These are phyloP conservation scores for Zele albiditarsus DNA, from an alignment of 2,888 invertebrate genomes.

Conservation along the genomic window DNA sequence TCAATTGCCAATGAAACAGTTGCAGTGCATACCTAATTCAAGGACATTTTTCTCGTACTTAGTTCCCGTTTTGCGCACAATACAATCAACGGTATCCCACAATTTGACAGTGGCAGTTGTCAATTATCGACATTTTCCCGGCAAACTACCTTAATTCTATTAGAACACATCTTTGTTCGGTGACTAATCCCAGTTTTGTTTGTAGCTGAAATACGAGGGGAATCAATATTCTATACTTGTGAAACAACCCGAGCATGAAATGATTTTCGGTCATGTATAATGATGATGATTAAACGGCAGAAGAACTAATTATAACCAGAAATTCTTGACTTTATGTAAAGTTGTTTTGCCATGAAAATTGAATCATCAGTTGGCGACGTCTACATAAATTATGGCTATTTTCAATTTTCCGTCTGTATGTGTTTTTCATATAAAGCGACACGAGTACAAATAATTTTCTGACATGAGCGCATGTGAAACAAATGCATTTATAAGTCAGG, in stretches of 20 bases:
- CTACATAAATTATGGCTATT: too few species aligned
- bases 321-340: too few species aligned
- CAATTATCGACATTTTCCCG: conserved; percentile 36
- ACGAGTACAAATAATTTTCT: not conserved
- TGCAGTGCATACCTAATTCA: too few species aligned
- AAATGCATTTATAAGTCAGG: not conserved
- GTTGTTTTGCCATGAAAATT: too few species aligned
- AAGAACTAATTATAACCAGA: too few species aligned
- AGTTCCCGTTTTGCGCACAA: too few species aligned
- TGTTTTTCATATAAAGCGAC: not conserved
- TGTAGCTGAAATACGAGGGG: conserved; percentile 2
- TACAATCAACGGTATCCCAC: too few species aligned
- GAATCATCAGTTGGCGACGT: not conserved
- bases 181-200: conserved; percentile 68
- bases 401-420: not conserved
- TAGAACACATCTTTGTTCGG: conserved; percentile 69
- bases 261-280: not conserved
- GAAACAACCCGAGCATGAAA: conserved; percentile 2
- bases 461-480: not conserved
- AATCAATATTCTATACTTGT: not conserved
- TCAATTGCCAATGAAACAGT: too few species aligned
- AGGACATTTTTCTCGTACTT: too few species aligned
- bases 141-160: conserved; percentile 61
- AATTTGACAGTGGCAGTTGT: not conserved
- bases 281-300: not conserved